Conservation (phyloP, 2,888 invertebrate genomes). For the Trissolcus brochymenae region DNA sequence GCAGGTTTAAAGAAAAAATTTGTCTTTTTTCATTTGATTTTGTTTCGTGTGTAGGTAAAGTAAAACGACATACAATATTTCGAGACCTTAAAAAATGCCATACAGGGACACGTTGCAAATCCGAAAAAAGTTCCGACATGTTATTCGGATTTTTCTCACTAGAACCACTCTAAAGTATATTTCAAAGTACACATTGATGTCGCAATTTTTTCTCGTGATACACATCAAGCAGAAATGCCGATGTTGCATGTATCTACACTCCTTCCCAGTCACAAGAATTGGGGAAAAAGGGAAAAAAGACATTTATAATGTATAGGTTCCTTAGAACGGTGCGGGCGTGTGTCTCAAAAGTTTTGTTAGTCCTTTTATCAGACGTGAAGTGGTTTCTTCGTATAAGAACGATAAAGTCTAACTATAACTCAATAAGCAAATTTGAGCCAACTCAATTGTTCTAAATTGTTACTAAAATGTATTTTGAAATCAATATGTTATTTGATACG, state of each 20-base stretch:
- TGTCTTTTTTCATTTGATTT: too few relatives aligned
- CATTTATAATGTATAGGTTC: slow-evolving; percentile 71
- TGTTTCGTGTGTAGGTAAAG: too few relatives aligned
- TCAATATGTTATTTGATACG: too few relatives aligned
- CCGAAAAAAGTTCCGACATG: slow-evolving; percentile 21
- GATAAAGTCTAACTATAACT: slow-evolving; percentile 47
- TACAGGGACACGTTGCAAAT: not conserved
- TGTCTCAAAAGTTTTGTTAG: slow-evolving; percentile 69
- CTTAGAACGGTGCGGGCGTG: slow-evolving; percentile 68
- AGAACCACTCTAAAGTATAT: slow-evolving; percentile 48
- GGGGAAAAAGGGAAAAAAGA: slow-evolving; percentile 56
- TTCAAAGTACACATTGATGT: slow-evolving; percentile 52
- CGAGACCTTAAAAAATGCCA: too few relatives aligned
- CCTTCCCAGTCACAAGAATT: slow-evolving; percentile 32
- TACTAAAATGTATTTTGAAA: too few relatives aligned
- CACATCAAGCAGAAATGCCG: slow-evolving; percentile 36
- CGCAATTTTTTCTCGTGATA: slow-evolving; percentile 49
- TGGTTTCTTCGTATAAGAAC: slow-evolving; percentile 63
- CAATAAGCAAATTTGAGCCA: too few relatives aligned
- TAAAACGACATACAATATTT: too few relatives aligned
- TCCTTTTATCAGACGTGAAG: slow-evolving; percentile 63
- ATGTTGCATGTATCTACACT: slow-evolving; percentile 40
- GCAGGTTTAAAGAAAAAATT: too few relatives aligned
- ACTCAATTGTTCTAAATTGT: too few relatives aligned
- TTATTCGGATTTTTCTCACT: slow-evolving; percentile 33